A percentile compares a stretch with the other conserved stretches of the same genome.
These are phyloP conservation scores for Pandion haliaetus DNA, from an alignment of 2,113 vertebrate species.

Conservation along the genomic window DNA sequence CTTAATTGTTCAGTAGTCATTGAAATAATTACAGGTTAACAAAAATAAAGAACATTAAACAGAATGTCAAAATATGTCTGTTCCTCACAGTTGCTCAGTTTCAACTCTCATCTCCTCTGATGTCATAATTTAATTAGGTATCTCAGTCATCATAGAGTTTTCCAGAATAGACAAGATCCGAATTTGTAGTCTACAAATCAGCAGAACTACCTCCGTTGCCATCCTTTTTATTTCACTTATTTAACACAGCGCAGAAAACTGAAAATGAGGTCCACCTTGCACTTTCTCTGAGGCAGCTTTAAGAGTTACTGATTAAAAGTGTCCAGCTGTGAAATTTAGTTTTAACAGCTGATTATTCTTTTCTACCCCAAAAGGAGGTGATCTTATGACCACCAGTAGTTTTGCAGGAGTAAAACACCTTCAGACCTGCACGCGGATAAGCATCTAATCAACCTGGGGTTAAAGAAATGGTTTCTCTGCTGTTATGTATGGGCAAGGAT, in stretches of 20 bases:
- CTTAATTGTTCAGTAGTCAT: background rate
- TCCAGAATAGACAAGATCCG: background rate
- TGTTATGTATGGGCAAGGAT: background rate
- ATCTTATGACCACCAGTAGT: background rate
- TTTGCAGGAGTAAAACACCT: background rate
- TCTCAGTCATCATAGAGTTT: constrained; percentile 2
- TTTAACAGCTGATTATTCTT: background rate
- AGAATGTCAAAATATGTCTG: constrained; percentile 39
- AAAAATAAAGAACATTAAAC: constrained; percentile 38
- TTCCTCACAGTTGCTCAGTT: background rate
- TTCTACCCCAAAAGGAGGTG: background rate
- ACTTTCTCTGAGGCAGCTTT: background rate
- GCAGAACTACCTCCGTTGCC: background rate
- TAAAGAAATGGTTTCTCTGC: background rate
- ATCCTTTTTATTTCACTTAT: background rate
- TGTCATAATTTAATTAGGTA: constrained; percentile 22
- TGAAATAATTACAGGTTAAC: constrained; percentile 22
- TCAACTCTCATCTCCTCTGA: constrained; percentile 33
- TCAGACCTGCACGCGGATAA: background rate
- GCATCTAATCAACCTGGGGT: background rate
- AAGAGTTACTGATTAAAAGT: background rate
- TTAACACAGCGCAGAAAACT: background rate
- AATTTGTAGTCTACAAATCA: background rate
- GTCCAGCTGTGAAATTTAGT: constrained; percentile 14
- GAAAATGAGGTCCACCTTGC: background rate